A percentile compares a stretch with the other conserved stretches of the same genome.
Conservation (phyloP, 2,113 vertebrate genomes). For the Lepidothrix coronata region DNA sequence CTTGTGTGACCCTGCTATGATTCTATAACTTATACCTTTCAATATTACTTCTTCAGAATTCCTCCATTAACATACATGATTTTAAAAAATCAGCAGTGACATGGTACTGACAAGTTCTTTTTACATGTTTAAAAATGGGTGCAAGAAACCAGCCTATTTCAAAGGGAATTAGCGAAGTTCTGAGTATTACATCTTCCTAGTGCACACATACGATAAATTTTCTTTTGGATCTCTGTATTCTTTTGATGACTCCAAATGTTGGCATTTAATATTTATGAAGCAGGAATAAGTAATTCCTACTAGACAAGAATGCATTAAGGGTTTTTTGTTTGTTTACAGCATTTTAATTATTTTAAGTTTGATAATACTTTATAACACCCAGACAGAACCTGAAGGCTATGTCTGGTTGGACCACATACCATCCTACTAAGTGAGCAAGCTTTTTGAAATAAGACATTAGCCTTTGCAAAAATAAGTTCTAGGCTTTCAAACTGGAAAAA, state of each 20-base stretch:
- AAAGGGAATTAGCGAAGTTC: neutral
- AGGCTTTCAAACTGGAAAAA: neutral
- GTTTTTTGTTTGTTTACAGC: neutral
- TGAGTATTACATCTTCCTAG: neutral
- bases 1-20: neutral
- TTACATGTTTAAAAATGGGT: neutral
- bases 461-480: neutral
- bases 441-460: neutral
- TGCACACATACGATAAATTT: neutral
- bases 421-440: neutral
- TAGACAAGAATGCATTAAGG: neutral
- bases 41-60: neutral
- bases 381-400: neutral
- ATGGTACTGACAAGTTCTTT: neutral
- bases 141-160: rapidly evolving
- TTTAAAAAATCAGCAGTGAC: neutral
- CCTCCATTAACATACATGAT: neutral
- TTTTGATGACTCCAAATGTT: neutral
- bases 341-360: neutral
- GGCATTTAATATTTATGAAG: neutral
- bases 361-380: neutral
- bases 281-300: neutral
- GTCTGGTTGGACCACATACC: rapidly evolving
- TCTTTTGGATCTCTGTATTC: neutral
- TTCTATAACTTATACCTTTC: neutral